phyloP scores from a whole-genome alignment of 2,113 vertebrate genomes.

The Phycodurus eques region DNA sequence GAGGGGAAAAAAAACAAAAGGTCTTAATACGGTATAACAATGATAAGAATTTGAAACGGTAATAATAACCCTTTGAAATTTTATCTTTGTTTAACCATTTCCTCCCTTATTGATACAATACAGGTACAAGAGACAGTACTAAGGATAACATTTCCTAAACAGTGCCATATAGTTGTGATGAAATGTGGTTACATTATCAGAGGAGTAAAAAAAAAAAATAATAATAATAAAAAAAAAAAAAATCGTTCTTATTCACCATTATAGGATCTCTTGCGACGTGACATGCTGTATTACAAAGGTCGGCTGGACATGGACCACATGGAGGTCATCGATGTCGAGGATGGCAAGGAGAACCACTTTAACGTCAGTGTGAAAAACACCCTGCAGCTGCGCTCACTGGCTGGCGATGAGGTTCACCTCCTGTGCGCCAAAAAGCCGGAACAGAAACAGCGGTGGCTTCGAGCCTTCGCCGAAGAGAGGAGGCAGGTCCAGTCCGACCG shows the following conservation, averaged over 20 bases:
- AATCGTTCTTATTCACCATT: not conserved
- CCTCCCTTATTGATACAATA: too few relatives aligned
- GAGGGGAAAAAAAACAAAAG: too few relatives aligned
- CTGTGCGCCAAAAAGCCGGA: slow-evolving; percentile 90
- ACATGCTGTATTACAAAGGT: slow-evolving; percentile 93
- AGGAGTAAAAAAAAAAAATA: too few relatives aligned
- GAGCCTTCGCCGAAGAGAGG: slow-evolving; percentile 87
- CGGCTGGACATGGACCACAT: slow-evolving; percentile 86
- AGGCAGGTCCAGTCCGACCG: slow-evolving; percentile 86
- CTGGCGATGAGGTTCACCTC: slow-evolving; percentile 80
- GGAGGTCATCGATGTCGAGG: slow-evolving; percentile 86
- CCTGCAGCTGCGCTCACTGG: slow-evolving; percentile 76
- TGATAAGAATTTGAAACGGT: too few relatives aligned
- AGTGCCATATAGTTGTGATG: not conserved
- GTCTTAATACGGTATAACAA: too few relatives aligned
- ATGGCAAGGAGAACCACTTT: slow-evolving; percentile 90
- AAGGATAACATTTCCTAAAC: not conserved
- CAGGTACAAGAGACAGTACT: not conserved
- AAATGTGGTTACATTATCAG: not conserved
- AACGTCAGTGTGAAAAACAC: slow-evolving; percentile 88
- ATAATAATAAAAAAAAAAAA: too few relatives aligned
- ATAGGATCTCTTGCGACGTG: slow-evolving; percentile 89
- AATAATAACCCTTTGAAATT: too few relatives aligned
- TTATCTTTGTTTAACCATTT: too few relatives aligned
- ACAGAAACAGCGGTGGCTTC: slow-evolving; percentile 91